phyloP scores from a whole-genome alignment of 1,140 invertebrate genomes.

The Luehdorfia chinensis region DNA sequence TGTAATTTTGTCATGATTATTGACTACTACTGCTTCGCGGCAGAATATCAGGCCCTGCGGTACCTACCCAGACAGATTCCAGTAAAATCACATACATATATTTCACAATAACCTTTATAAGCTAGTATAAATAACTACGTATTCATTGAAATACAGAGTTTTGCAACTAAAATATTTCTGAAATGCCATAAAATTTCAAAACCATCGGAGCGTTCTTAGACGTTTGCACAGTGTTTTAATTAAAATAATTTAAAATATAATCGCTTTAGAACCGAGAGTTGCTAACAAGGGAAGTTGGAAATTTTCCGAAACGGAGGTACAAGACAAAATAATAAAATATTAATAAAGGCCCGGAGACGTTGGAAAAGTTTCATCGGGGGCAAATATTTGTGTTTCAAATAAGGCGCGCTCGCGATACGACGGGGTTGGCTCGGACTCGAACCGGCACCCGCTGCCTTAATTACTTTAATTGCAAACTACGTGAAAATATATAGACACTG shows the following conservation, averaged over 20 bases:
- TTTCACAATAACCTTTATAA: too few species aligned
- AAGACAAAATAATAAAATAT: slow-evolving; percentile 77
- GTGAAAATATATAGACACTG: slow-evolving; percentile 9
- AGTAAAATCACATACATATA: too few species aligned
- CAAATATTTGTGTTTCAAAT: slow-evolving; percentile 76
- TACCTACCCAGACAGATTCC: too few species aligned
- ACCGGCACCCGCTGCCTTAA: slow-evolving; percentile 12
- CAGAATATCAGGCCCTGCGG: too few species aligned
- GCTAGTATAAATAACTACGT: too few species aligned
- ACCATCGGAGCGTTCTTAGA: slow-evolving; percentile 38
- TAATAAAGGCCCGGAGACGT: slow-evolving; percentile 72
- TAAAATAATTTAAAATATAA: slow-evolving; percentile 77
- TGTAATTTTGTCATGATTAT: too few species aligned
- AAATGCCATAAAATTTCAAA: slow-evolving; percentile 23
- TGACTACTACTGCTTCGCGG: too few species aligned
- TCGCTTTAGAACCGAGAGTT: slow-evolving; percentile 68
- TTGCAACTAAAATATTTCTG: slow-evolving; percentile 20
- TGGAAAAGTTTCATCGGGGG: slow-evolving; percentile 66
- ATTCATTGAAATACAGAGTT: too few species aligned
- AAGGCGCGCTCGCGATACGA: slow-evolving; percentile 62
- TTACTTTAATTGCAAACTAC: slow-evolving; percentile 19
- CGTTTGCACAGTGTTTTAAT: slow-evolving; percentile 74
- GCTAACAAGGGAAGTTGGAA: slow-evolving; percentile 71
- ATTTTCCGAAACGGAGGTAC: slow-evolving; percentile 60
- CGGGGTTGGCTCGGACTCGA: slow-evolving; percentile 50